phyloP scores from a whole-genome alignment of 2,888 invertebrate species.

The Athrips mouffetella region DNA sequence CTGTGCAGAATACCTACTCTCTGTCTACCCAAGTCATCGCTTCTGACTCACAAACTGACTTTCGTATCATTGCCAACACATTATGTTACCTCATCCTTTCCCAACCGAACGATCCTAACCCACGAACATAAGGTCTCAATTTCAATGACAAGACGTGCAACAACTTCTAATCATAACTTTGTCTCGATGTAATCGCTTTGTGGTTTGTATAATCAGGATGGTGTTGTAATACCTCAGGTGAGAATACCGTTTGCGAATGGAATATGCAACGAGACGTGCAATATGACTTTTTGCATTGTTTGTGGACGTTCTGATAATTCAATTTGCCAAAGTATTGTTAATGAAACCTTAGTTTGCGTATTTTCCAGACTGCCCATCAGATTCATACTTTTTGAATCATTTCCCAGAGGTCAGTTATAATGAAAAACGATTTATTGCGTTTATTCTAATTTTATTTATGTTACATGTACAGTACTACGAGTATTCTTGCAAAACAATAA shows the following conservation, averaged over 20 bases:
- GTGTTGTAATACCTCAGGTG: constrained; percentile 47
- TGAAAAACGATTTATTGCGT: too few species aligned
- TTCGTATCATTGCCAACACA: constrained; percentile 48
- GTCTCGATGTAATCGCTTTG: constrained; percentile 52
- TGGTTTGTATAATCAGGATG: constrained; percentile 59
- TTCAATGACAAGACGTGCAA: constrained; percentile 27
- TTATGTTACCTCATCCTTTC: constrained; percentile 19
- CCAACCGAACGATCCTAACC: constrained; percentile 24
- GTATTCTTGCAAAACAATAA: too few species aligned
- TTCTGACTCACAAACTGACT: constrained; percentile 54
- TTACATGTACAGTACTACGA: too few species aligned
- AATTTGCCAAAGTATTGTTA: constrained; percentile 12
- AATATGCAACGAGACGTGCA: constrained; percentile 39
- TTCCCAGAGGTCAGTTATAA: too few species aligned
- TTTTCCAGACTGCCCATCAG: neutral
- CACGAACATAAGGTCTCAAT: constrained; percentile 35
- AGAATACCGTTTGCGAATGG: constrained; percentile 53
- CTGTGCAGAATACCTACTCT: neutral
- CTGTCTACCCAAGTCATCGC: neutral
- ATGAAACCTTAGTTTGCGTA: neutral
- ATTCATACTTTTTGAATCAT: too few species aligned
- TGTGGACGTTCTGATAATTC: constrained; percentile 7
- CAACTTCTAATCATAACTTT: constrained; percentile 34
- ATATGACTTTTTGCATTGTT: constrained; percentile 32
- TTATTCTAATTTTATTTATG: too few species aligned